Evolutionary conservation across 2,797 vertebrate genomes (phyloP), one percentile per base, ranked within the genome.

Genomic region (Xenops minutus): DNA sequence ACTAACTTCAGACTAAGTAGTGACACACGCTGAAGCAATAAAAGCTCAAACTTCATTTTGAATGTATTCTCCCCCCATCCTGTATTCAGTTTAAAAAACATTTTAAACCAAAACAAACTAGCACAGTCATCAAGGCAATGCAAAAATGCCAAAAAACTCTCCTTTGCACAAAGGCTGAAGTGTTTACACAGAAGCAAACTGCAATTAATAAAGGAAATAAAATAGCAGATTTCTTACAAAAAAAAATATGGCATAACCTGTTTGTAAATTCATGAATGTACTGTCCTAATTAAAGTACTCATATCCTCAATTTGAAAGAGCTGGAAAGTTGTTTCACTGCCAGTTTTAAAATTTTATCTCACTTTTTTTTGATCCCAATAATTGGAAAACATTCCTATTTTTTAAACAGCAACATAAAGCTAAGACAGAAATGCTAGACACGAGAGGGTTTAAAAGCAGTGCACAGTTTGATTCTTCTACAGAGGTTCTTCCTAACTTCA

Each of bases 181-280:
- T 19, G 8, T 30, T 76, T 34, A 56, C 30, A 78, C 9, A 32
- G 29, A 79, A 17, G 30, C 5, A 77, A 54, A 34, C 5, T 24
- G 5, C 7, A 19, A 8, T 21, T 59, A 54, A 51, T 30, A 24
- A 81, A 6, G 32, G 19, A 74, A 59, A 58, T 7, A 27, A 54
- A 83, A 39, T 3, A 20, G n/a, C n/a, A n/a, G 6, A 54, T 32
- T 64, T 58, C 4, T 66, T 36, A 17, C 14, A 0, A 0, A 23
- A 41, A 48, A 61, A 32, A 54, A 20, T 6, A 26, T 11, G 6
- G 59, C 23, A 37, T 61, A 21, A 72, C 22, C 14, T 41, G 11
- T 55, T 30, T 82, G 27, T 29, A 80, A 63, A 51, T 22, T 64
- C 10, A 82, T 27, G 0, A 49, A 39, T 23, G 12, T 16, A 23